Conservation (phyloP, 1,140 invertebrate species). For the Piezodorus guildinii region DNA sequence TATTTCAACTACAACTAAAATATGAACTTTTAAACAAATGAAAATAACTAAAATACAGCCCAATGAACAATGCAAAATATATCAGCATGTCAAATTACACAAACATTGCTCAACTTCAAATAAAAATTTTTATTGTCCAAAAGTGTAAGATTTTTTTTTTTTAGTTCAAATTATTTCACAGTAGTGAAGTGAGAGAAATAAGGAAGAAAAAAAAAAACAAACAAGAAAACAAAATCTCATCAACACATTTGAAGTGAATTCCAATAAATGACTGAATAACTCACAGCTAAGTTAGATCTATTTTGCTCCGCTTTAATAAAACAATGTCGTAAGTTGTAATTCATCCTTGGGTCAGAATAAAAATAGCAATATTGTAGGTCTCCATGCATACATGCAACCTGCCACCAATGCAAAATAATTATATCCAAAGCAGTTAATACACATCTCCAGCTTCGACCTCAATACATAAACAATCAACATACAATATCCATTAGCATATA, state of each 20-base stretch:
- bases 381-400: constrained; percentile 14
- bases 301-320: constrained; percentile 11
- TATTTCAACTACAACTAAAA: too few species aligned
- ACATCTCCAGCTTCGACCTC: not conserved
- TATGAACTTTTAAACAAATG: too few species aligned
- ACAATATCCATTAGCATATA: not conserved
- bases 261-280: not conserved
- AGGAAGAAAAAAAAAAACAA: too few species aligned
- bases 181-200: too few species aligned
- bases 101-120: too few species aligned
- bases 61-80: too few species aligned
- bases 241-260: not conserved
- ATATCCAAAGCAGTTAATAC: constrained; percentile 1
- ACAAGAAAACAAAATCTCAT: not conserved
- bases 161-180: too few species aligned
- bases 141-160: too few species aligned
- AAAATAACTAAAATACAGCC: too few species aligned
- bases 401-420: constrained; percentile 13
- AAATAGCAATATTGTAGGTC: constrained; percentile 12
- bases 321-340: constrained; percentile 7
- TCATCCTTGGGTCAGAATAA: constrained; percentile 11
- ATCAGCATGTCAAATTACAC: too few species aligned
- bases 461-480: not conserved
- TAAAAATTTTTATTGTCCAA: too few species aligned
- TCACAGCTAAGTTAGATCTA: constrained; percentile 10